These are phyloP conservation scores for Galleria mellonella DNA, from an alignment of 1,140 invertebrate species.

Conservation along the genomic window DNA sequence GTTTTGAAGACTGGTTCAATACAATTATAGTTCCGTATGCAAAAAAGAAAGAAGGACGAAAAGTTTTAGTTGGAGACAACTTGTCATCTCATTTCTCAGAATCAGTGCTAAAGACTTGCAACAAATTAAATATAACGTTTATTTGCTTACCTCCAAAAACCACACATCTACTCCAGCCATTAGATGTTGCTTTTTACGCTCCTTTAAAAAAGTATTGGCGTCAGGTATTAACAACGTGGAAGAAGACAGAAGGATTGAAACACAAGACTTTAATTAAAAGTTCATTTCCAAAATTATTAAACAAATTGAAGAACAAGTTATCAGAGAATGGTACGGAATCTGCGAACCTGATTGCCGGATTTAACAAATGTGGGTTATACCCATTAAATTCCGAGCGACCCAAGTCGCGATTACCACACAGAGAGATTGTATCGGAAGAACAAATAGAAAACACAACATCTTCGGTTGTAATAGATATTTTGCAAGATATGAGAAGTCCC, in stretches of 20 bases:
- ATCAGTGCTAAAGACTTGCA: constrained; percentile 18
- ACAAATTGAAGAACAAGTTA: constrained; percentile 4
- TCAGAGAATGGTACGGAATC: background rate
- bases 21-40: constrained; percentile 18
- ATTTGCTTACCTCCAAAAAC: constrained; percentile 35
- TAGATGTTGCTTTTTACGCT: constrained; percentile 46
- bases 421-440: background rate
- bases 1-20: constrained; percentile 50
- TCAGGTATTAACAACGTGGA: constrained; percentile 23
- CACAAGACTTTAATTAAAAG: background rate
- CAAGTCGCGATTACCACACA: constrained; percentile 8
- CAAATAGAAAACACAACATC: background rate
- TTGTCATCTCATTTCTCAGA: constrained; percentile 6
- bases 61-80: constrained; percentile 4
- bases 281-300: constrained; percentile 3
- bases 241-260: background rate
- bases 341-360: background rate
- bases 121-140: constrained; percentile 29
- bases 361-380: constrained; percentile 12
- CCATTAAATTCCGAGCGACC: constrained; percentile 9
- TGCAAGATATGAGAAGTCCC: background rate
- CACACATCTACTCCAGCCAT: constrained; percentile 47
- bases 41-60: background rate
- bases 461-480: constrained; percentile 7
- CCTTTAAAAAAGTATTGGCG: constrained; percentile 39